These are phyloP conservation scores for Luscinia megarhynchos DNA, from an alignment of 2,797 vertebrate species.

Conservation along the genomic window DNA sequence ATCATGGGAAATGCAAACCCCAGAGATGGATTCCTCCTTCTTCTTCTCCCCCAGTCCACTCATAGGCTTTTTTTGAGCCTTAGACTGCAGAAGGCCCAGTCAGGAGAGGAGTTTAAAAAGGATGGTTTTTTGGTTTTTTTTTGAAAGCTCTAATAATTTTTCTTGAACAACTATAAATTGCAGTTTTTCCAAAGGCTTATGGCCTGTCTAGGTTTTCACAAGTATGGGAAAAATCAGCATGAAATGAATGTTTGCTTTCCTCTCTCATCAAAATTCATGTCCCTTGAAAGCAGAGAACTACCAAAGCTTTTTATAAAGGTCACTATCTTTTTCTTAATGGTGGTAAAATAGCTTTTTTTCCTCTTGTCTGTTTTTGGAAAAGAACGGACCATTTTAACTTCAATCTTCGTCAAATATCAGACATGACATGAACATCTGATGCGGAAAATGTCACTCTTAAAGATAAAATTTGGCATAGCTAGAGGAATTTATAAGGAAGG, in stretches of 20 bases:
- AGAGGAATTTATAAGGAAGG: background rate
- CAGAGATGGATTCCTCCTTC: background rate
- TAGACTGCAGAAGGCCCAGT: background rate
- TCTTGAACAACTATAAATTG: constrained; percentile 13
- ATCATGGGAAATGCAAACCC: background rate
- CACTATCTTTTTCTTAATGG: background rate
- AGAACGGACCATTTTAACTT: background rate
- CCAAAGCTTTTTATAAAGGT: constrained; percentile 31
- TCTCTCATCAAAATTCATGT: constrained; percentile 31
- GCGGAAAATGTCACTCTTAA: constrained; percentile 2
- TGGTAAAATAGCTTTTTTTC: constrained; percentile 8
- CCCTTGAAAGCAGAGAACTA: constrained; percentile 43
- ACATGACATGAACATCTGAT: background rate
- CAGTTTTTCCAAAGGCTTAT: constrained; percentile 5
- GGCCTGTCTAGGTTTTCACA: constrained; percentile 18
- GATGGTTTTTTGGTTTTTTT: accelerated
- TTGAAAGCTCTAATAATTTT: background rate
- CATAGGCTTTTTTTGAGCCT: background rate
- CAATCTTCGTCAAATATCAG: background rate
- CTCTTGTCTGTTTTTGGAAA: background rate
- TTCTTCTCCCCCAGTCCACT: background rate
- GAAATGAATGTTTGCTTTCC: constrained; percentile 21
- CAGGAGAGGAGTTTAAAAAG: background rate
- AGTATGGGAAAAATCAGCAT: background rate
- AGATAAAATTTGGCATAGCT: background rate